Evolutionary conservation across 2,113 vertebrate species (phyloP).

Genomic region (Pollimyrus isidori): DNA sequence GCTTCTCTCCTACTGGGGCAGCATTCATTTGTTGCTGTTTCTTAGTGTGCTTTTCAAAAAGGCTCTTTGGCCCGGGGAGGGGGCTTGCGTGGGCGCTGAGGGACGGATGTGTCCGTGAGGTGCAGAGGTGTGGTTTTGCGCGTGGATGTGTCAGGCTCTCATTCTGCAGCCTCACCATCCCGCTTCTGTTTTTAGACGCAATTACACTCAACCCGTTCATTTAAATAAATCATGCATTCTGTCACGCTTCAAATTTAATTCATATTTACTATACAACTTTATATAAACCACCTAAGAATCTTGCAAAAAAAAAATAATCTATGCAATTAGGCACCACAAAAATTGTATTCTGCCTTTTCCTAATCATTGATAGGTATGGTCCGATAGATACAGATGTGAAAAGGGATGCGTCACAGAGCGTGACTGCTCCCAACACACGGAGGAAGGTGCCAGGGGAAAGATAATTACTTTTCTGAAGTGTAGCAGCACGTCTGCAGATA

Average conservation of each 20-base stretch:
- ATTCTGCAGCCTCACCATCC: not conserved
- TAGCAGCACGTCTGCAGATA: not conserved
- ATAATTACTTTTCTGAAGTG: not conserved
- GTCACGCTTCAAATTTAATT: not conserved
- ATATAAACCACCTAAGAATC: not conserved
- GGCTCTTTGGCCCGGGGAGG: slow-evolving; percentile 25
- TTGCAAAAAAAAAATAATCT: not conserved
- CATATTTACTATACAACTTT: not conserved
- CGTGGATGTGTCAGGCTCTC: not conserved
- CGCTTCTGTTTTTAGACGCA: not conserved
- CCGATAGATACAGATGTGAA: not conserved
- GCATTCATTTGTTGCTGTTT: slow-evolving; percentile 46
- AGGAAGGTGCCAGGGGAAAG: not conserved
- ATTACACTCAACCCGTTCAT: not conserved
- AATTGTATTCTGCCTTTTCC: not conserved
- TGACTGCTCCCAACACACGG: not conserved
- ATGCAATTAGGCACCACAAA: not conserved
- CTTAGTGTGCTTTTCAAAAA: slow-evolving; percentile 42
- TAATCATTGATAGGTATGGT: not conserved
- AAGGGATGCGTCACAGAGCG: not conserved
- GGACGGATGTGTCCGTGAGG: slow-evolving; percentile 19
- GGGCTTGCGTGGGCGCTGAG: not conserved
- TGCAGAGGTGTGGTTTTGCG: not conserved
- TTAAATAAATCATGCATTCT: not conserved
- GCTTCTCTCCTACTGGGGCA: slow-evolving; percentile 44